Base-by-base conservation (phyloP, 2,113 vertebrate species). In the Daphoenositta chrysoptera region DNA sequence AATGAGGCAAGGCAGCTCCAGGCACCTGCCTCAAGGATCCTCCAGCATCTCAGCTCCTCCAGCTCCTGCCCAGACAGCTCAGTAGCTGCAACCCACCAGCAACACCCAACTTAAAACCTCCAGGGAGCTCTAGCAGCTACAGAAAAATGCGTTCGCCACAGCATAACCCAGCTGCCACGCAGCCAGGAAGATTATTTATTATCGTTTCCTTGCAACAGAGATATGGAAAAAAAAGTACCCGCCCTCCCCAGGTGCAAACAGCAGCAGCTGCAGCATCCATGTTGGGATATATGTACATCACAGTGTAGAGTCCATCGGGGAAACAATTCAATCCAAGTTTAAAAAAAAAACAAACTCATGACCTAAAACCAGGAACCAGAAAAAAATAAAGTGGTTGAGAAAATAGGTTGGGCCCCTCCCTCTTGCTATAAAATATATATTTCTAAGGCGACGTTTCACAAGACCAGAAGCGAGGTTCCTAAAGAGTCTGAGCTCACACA, bases 121-220 rank as follows among this genome's bases (percentile, higher is more conserved):
- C 20, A 8, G 0, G 0, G 57, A 73, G 22, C 39, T 81, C 22
- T 6, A 80, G 57, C n/a, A 79, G 68, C 24, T 27, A 31, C 26
- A 87, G 65, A 94, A 68, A 84, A 79, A 69, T 3, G 8, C 39
- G 86, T 31, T 58, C 1, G 0, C 31, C 1, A 3, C 45, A 18
- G 63, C 44, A 14, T 56, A 71, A 69, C 82, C 44, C 15, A 0
- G 85, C 95, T 91, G 65, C 81, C 53, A 54, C 0, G 1, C 76
- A 95, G 94, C 94, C 79, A 69, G 88, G 75, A 48, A 19, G 39
- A 30, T 51, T 24, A 87, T 93, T 94, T 97, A 97, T 97, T 97
- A 70, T 58, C 9, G 39, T 83, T 95, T 96, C 85, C 85, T 96
- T 70, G 77, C 48, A 40, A 83, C 66, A 95, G 69, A 95, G 56